Conservation (phyloP, 2,888 invertebrate species). For the Chaetogeoica ovagalla region DNA sequence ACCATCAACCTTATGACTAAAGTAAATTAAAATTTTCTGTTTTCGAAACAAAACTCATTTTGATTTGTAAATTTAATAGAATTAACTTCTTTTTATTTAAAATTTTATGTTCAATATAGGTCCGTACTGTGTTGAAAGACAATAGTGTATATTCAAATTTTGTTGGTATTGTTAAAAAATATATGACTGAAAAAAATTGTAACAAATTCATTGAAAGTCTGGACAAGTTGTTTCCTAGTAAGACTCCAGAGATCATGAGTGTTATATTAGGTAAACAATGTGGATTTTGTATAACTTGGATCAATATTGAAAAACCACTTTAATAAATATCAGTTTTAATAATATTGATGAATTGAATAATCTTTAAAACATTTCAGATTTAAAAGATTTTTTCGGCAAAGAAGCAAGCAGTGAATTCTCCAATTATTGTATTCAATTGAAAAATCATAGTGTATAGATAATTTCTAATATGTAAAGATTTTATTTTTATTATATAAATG, state of each 20-base stretch:
- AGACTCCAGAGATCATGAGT: conserved; percentile 23
- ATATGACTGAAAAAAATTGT: conserved; percentile 23
- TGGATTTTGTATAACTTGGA: neutral
- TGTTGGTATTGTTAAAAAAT: conserved; percentile 30
- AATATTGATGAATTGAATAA: neutral
- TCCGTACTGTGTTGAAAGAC: conserved; percentile 2
- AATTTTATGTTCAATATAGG: neutral
- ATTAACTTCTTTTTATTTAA: neutral
- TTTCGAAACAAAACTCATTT: neutral
- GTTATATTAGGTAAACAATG: conserved; percentile 26
- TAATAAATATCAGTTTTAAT: neutral
- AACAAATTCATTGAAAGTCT: conserved; percentile 17
- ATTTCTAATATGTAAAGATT: neutral
- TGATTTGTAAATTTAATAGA: neutral
- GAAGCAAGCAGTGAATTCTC: conserved; percentile 12
- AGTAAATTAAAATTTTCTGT: conserved; percentile 1
- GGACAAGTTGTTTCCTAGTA: conserved; percentile 31
- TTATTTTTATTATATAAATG: neutral
- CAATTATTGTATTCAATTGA: conserved; percentile 21
- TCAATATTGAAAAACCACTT: neutral
- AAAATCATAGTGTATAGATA: neutral
- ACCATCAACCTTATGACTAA: conserved; percentile 21
- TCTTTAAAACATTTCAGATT: conserved; percentile 20
- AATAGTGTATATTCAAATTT: conserved; percentile 6
- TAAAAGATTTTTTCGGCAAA: conserved; percentile 22